These are phyloP conservation scores for Drosophila bocqueti DNA, from an alignment of 1,140 invertebrate genomes.

Conservation along the genomic window DNA sequence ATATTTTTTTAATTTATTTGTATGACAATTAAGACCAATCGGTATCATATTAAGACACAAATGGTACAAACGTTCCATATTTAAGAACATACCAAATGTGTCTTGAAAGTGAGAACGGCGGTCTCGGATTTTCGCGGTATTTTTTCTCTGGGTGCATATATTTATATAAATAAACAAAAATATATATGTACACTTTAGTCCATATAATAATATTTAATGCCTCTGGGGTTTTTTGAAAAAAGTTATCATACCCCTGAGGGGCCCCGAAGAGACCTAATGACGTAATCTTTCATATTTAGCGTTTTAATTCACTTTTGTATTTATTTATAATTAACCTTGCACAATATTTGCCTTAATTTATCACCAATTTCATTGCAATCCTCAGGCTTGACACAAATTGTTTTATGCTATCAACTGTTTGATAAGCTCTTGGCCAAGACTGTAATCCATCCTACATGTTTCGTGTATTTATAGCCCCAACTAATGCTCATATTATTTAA, in stretches of 20 bases:
- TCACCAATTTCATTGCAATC: neutral
- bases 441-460: slow-evolving; percentile 8
- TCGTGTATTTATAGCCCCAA: slow-evolving; percentile 15
- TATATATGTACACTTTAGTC: neutral
- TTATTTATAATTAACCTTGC: neutral
- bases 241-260: slow-evolving; percentile 5
- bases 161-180: neutral
- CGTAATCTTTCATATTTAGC: neutral
- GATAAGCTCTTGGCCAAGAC: neutral
- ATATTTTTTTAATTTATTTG: no score
- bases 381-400: slow-evolving; percentile 7
- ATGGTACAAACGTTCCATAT: no score
- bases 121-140: no score
- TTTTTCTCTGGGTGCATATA: no score
- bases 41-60: no score
- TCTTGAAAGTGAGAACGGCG: no score
- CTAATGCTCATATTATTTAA: slow-evolving; percentile 41
- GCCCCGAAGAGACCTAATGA: neutral
- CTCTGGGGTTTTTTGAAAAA: slow-evolving; percentile 26
- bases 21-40: no score
- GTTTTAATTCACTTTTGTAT: neutral
- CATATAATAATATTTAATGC: slow-evolving; percentile 15
- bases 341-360: neutral
- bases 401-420: slow-evolving; percentile 1
- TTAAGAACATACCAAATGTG: no score